A percentile compares a stretch with the other conserved stretches of the same genome.
Conservation (phyloP, 1,140 invertebrate species). For the Heliothis virescens region DNA sequence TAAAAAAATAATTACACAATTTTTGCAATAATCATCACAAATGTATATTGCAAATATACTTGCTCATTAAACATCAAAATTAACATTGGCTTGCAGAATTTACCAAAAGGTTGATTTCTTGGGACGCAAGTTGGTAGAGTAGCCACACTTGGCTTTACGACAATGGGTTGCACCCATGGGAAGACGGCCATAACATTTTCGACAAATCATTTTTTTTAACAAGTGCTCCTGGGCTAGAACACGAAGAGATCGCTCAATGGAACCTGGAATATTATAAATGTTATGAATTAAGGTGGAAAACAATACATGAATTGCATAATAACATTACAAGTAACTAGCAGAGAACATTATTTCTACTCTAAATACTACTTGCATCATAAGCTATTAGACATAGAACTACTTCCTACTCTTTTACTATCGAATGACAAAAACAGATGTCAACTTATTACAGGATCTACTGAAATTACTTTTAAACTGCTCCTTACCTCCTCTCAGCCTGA, state of each 20-base stretch:
- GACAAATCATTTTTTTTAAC: constrained; percentile 99
- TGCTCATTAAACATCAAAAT: constrained; percentile 16
- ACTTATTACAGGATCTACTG: not conserved
- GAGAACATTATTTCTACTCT: too few species aligned
- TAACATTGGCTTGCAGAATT: constrained; percentile 39
- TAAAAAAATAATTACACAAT: too few species aligned
- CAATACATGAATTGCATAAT: too few species aligned
- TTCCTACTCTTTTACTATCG: not conserved
- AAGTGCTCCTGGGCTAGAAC: constrained; percentile 99
- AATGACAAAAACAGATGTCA: not conserved
- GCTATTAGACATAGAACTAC: too few species aligned
- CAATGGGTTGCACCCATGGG: constrained; percentile 99
- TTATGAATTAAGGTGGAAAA: not conserved
- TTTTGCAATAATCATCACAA: too few species aligned
- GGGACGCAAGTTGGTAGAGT: constrained; percentile 99
- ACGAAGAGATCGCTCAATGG: constrained; percentile 98
- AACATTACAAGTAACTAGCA: not conserved
- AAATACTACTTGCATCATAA: too few species aligned
- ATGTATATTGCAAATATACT: not conserved
- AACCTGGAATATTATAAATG: constrained; percentile 83
- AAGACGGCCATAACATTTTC: constrained; percentile 99
- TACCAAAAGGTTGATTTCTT: constrained; percentile 99
- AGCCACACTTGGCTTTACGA: constrained; percentile 99
- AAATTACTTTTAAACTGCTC: not conserved
- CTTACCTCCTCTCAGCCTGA: constrained; percentile 92